Conservation (phyloP, 2,888 invertebrate genomes). For the Pogonocherus hispidulus region DNA sequence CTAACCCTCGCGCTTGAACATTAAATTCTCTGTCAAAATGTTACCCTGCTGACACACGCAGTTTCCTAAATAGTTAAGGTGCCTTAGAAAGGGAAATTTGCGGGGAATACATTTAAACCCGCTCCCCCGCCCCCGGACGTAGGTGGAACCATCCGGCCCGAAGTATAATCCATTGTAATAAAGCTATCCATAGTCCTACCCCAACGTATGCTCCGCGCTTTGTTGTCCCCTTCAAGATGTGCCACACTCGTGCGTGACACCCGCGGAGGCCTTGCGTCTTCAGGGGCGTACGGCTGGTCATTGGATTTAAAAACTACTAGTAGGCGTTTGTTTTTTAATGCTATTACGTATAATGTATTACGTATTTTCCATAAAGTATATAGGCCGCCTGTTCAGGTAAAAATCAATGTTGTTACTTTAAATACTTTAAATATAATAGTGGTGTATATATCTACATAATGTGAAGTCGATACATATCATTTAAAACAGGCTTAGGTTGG, state of each 20-base stretch:
- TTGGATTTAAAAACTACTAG: too few species aligned
- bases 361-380: too few species aligned
- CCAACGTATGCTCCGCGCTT: not conserved
- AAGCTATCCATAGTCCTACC: not conserved
- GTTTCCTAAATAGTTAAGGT: not conserved
- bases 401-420: too few species aligned
- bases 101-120: not conserved
- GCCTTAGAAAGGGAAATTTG: not conserved
- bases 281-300: slow-evolving; percentile 1
- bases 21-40: not conserved
- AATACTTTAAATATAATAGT: too few species aligned
- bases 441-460: too few species aligned
- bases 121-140: not conserved
- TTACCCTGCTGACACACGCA: not conserved
- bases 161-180: not conserved
- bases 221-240: slow-evolving; percentile 10
- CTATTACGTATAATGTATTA: too few species aligned
- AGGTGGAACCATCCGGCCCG: not conserved
- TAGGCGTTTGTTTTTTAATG: too few species aligned
- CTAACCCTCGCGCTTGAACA: too few species aligned
- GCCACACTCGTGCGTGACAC: slow-evolving; percentile 3
- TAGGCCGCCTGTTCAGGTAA: too few species aligned
- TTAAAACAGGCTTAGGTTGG: too few species aligned
- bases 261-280: not conserved
- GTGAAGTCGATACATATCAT: too few species aligned